Conservation (phyloP, 2,797 vertebrate species). For the Platyrinchus mystaceus region DNA sequence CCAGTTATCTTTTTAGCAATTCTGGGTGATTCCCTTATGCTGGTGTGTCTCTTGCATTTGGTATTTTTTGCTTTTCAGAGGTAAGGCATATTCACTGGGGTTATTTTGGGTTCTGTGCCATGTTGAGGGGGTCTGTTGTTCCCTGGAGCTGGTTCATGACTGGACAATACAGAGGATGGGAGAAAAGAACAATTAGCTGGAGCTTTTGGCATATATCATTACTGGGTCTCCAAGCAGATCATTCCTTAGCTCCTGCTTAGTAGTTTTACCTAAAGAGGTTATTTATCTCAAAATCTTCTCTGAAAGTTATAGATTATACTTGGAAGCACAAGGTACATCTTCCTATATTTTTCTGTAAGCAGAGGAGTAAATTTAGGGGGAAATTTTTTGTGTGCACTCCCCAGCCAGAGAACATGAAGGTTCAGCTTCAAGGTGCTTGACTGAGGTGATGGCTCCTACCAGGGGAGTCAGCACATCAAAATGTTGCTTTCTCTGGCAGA, state of each 20-base stretch:
- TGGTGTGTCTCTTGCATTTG: neutral
- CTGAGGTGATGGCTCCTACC: neutral
- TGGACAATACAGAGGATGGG: neutral
- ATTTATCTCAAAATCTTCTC: neutral
- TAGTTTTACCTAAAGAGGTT: neutral
- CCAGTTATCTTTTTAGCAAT: neutral
- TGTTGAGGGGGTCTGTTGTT: neutral
- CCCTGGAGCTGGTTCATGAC: conserved; percentile 2
- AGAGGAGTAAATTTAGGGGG: neutral
- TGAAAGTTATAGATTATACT: neutral
- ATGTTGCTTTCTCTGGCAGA: conserved; percentile 28
- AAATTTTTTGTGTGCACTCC: neutral
- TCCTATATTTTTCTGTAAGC: neutral
- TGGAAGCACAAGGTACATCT: neutral
- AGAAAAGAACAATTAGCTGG: neutral
- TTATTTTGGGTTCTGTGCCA: neutral
- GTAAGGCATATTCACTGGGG: neutral
- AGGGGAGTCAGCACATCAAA: conserved; percentile 41
- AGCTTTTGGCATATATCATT: conserved; percentile 34
- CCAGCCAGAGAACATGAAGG: neutral
- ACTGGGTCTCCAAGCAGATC: neutral
- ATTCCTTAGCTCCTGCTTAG: conserved; percentile 37
- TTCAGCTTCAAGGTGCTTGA: neutral
- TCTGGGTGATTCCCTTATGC: neutral
- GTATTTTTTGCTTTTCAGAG: neutral